Percentiles rank a stretch among this genome's conserved stretches.
Conservation (phyloP, 1,140 invertebrate species). For the Drosophila kanapiae region DNA sequence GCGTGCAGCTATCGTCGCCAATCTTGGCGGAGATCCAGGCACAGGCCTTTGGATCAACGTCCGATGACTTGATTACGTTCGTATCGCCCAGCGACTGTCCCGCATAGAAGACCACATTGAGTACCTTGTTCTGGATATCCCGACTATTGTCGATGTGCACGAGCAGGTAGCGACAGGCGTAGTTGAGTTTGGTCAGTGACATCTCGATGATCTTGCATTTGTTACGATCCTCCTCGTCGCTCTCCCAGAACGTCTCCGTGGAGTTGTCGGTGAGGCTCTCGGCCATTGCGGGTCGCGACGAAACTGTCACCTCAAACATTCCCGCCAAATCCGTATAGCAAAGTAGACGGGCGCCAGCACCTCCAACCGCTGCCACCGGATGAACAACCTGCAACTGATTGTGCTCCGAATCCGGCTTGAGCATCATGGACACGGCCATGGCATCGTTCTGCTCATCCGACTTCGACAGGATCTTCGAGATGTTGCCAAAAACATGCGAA, state of each 20-base stretch:
- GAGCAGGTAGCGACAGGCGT: constrained; percentile 87
- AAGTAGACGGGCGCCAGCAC: constrained; percentile 62
- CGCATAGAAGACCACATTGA: constrained; percentile 92
- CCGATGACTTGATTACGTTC: constrained; percentile 91
- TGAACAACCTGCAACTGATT: constrained; percentile 42
- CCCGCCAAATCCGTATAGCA: constrained; percentile 76
- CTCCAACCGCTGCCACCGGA: background rate
- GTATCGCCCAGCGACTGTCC: constrained; percentile 93
- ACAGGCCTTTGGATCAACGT: constrained; percentile 92
- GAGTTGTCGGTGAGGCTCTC: constrained; percentile 96
- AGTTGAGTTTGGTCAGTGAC: constrained; percentile 79
- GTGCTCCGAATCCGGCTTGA: constrained; percentile 61
- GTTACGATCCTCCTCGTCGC: constrained; percentile 97
- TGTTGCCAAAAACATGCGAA: constrained; percentile 97
- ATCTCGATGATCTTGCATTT: constrained; percentile 93
- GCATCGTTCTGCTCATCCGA: constrained; percentile 92
- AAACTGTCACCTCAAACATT: constrained; percentile 89
- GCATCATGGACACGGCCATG: constrained; percentile 69
- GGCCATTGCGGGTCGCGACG: constrained; percentile 97
- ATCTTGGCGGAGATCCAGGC: constrained; percentile 95
- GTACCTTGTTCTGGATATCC: constrained; percentile 96
- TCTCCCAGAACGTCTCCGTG: constrained; percentile 99
- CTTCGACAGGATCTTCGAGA: constrained; percentile 97
- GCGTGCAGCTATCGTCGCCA: constrained; percentile 84
- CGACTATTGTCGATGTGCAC: constrained; percentile 97